Conservation (phyloP, 2,888 invertebrate genomes). For the Eledone cirrhosa region DNA sequence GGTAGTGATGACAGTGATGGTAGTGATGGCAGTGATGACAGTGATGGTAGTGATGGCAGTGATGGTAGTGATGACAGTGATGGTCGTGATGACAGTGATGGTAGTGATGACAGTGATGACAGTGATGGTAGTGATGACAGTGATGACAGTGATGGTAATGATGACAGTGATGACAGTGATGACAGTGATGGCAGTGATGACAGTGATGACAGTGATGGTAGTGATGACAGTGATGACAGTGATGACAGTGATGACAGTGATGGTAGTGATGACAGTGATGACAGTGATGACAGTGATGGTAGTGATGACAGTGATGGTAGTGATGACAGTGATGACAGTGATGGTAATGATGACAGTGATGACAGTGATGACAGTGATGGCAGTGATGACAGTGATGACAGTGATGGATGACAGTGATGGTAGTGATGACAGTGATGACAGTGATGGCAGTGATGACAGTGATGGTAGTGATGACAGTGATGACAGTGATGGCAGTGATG, state of each 20-base stretch:
- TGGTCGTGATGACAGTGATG: constrained; percentile 1
- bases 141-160: constrained; percentile 11
- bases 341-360: constrained; percentile 10
- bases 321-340: neutral
- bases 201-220: constrained; percentile 1
- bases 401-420: neutral
- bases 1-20: neutral
- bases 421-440: neutral
- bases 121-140: neutral
- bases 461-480: constrained; percentile 29
- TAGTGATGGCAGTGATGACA: constrained; percentile 7
- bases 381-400: constrained; percentile 6
- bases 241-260: neutral
- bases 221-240: neutral
- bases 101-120: neutral
- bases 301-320: neutral
- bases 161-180: constrained; percentile 20
- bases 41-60: neutral
- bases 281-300: neutral
- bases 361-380: neutral
- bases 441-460: constrained; percentile 24
- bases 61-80: neutral
- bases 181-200: constrained; percentile 9
- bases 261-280: constrained; percentile 14
- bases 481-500: constrained; percentile 29